These are phyloP conservation scores for Uloborus plumipes DNA, from an alignment of 2,888 invertebrate genomes.

Conservation along the genomic window DNA sequence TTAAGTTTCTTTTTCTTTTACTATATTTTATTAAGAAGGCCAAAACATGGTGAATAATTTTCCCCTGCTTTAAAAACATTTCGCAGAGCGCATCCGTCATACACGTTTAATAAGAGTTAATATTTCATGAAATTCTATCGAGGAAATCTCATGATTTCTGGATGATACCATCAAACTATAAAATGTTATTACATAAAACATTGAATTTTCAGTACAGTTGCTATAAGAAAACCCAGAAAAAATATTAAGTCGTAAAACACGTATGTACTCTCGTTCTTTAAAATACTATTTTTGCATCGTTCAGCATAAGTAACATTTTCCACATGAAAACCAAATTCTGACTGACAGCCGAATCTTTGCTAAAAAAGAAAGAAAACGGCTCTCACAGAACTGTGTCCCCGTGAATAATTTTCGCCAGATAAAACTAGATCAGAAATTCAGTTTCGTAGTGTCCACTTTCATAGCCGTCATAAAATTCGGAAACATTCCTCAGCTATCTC, in stretches of 20 bases:
- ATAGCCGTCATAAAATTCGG: background rate
- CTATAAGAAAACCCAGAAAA: background rate
- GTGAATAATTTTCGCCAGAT: conserved; percentile 25
- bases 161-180: too few species aligned
- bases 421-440: conserved; percentile 11
- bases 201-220: too few species aligned
- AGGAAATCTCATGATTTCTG: too few species aligned
- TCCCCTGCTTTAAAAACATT: too few species aligned
- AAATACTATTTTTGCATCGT: conserved; percentile 13
- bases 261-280: background rate
- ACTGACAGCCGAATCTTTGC: conserved; percentile 12
- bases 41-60: too few species aligned
- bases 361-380: background rate
- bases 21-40: too few species aligned
- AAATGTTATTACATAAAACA: too few species aligned
- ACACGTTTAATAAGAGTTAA: too few species aligned
- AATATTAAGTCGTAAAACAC: conserved; percentile 9
- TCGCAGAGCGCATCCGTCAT: too few species aligned
- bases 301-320: conserved; percentile 24
- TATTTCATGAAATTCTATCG: too few species aligned
- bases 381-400: background rate
- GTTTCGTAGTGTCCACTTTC: background rate
- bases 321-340: conserved; percentile 15
- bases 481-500: background rate
- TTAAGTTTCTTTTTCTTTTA: too few species aligned